Evolutionary conservation across 2,888 invertebrate species (phyloP).

Genomic region (Apodemia mormo): DNA sequence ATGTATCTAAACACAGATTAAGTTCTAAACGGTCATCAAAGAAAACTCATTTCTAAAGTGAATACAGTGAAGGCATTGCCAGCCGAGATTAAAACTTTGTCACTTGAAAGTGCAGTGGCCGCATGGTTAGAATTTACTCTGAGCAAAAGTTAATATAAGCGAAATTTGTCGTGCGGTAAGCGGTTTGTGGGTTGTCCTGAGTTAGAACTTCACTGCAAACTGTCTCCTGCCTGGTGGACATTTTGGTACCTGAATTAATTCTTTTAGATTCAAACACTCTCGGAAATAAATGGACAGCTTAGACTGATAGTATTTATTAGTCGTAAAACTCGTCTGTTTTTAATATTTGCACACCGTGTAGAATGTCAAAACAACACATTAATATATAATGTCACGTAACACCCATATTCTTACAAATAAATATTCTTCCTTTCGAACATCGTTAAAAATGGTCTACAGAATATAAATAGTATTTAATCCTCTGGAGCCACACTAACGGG

Average conservation of each 20-base stretch:
- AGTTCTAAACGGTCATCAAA: conserved; percentile 43
- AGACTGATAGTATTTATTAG: no score
- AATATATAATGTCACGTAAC: no score
- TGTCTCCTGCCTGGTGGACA: conserved; percentile 48
- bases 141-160: conserved; percentile 78
- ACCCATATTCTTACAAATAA: no score
- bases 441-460: no score
- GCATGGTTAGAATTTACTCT: conserved; percentile 71
- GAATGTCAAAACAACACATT: no score
- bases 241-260: conserved; percentile 52
- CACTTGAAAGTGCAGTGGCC: conserved; percentile 73
- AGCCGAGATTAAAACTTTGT: conserved; percentile 73
- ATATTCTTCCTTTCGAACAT: no score
- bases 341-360: no score
- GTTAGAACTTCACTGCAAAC: conserved; percentile 54
- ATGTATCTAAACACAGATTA: conserved; percentile 32
- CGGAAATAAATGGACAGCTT: background rate
- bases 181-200: conserved; percentile 57
- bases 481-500: no score
- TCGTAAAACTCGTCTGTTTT: no score
- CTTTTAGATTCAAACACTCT: conserved; percentile 37
- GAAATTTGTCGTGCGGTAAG: conserved; percentile 72
- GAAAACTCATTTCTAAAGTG: conserved; percentile 41
- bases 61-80: conserved; percentile 45
- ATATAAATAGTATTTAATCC: no score